Percentiles rank a stretch among this genome's conserved stretches.
phyloP scores from a whole-genome alignment of 2,113 vertebrate species.

The Smithornis capensis region DNA sequence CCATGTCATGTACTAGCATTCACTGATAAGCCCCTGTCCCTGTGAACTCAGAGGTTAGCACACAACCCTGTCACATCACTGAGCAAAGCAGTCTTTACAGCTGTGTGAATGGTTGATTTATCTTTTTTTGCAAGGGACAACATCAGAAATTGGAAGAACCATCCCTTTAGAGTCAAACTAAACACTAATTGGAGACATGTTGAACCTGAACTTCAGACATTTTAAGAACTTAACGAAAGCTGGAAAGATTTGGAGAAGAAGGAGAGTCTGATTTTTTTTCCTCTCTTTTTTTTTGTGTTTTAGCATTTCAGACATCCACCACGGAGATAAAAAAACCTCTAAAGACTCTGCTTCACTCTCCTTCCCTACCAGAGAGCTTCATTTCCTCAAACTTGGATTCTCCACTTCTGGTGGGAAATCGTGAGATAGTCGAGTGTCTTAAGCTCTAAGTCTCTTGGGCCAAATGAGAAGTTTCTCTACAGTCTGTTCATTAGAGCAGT shows the following conservation, averaged over 20 bases:
- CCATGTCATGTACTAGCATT: background rate
- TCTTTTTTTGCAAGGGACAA: background rate
- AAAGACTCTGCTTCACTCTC: background rate
- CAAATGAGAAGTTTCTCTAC: background rate
- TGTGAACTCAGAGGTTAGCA: conserved; percentile 17
- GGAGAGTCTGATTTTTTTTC: background rate
- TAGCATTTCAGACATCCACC: background rate
- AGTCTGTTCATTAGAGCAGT: background rate
- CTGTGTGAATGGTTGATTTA: background rate
- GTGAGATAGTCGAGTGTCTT: background rate
- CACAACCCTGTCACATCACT: background rate
- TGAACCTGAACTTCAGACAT: background rate
- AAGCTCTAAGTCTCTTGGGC: background rate
- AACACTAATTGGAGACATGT: background rate
- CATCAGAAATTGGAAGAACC: background rate
- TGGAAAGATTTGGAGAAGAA: background rate
- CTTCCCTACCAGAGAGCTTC: background rate
- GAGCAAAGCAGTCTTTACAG: background rate
- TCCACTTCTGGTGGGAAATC: background rate
- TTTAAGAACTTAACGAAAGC: conserved; percentile 7
- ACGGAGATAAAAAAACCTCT: background rate
- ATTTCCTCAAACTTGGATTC: background rate
- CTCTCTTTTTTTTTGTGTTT: background rate
- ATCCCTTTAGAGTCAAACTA: background rate
- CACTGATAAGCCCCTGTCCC: conserved; percentile 8